Evolutionary conservation across 2,797 vertebrate species (phyloP).

Genomic region (Sciaenops ocellatus): DNA sequence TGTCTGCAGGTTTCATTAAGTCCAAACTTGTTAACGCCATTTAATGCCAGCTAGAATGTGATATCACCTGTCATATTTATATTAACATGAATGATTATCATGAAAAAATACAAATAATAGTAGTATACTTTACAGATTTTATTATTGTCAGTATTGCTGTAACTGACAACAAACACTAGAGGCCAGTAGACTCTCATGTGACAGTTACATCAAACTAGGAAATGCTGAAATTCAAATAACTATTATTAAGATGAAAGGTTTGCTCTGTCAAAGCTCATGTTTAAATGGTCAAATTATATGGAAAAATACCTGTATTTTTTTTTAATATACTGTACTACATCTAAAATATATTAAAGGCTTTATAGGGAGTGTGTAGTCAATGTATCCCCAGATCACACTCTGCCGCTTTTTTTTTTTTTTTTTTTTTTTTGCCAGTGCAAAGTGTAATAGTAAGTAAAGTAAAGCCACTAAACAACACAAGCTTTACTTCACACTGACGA

Average conservation of each 20-base stretch:
- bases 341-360: background rate
- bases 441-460: background rate
- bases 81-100: background rate
- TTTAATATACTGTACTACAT: background rate
- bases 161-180: background rate
- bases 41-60: no score
- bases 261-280: background rate
- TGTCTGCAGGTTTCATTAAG: background rate
- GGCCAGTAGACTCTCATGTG: no score
- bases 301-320: no score
- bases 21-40: no score
- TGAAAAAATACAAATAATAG: no score
- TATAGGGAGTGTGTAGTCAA: no score
- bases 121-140: background rate
- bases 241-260: background rate
- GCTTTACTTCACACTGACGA: background rate
- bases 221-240: background rate
- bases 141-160: background rate
- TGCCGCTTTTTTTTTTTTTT: background rate
- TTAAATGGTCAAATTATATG: background rate
- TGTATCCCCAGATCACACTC: background rate
- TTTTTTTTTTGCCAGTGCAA: background rate
- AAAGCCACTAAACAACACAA: background rate
- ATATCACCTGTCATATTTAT: no score
- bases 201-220: background rate